Conservation (phyloP, 2,888 invertebrate species). For the Macrosoma leucophasiata region DNA sequence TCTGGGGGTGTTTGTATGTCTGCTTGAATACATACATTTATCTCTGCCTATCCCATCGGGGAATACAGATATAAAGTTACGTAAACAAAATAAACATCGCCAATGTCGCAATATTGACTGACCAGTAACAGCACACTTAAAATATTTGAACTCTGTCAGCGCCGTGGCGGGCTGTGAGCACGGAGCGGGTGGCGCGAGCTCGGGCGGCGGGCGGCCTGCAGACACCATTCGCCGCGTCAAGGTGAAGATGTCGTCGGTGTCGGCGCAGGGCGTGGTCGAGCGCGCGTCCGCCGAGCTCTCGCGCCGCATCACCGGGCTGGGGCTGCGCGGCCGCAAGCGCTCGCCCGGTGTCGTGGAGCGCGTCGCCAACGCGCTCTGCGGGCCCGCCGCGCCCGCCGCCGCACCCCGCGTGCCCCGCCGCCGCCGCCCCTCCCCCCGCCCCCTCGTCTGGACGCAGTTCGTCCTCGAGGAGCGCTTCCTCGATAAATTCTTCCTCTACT, state of each 20-base stretch:
- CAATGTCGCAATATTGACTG: no score
- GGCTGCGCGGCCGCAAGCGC: slow-evolving; percentile 79
- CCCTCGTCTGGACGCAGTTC: slow-evolving; percentile 83
- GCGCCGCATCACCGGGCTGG: slow-evolving; percentile 90
- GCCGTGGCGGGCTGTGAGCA: slow-evolving; percentile 71
- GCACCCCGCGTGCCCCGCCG: slow-evolving; percentile 50
- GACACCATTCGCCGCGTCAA: slow-evolving; percentile 69
- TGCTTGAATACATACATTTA: not conserved
- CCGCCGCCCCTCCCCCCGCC: slow-evolving; percentile 71
- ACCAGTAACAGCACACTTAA: no score
- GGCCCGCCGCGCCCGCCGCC: slow-evolving; percentile 71
- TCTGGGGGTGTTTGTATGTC: not conserved
- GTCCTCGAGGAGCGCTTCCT: slow-evolving; percentile 91
- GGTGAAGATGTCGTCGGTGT: slow-evolving; percentile 86
- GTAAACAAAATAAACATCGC: not conserved
- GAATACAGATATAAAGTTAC: not conserved
- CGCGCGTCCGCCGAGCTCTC: slow-evolving; percentile 92
- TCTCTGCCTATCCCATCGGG: no score
- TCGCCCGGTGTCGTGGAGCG: slow-evolving; percentile 86
- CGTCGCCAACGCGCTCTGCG: slow-evolving; percentile 90
- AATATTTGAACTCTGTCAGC: slow-evolving; percentile 32
- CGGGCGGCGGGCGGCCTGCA: slow-evolving; percentile 48
- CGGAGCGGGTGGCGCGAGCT: slow-evolving; percentile 47
- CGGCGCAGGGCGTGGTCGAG: slow-evolving; percentile 93
- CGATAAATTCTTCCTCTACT: slow-evolving; percentile 88